A percentile compares a stretch with the other conserved stretches of the same genome.
Evolutionary conservation across 1,140 invertebrate genomes (phyloP).

Genomic region (Oreohelix idahoensis): DNA sequence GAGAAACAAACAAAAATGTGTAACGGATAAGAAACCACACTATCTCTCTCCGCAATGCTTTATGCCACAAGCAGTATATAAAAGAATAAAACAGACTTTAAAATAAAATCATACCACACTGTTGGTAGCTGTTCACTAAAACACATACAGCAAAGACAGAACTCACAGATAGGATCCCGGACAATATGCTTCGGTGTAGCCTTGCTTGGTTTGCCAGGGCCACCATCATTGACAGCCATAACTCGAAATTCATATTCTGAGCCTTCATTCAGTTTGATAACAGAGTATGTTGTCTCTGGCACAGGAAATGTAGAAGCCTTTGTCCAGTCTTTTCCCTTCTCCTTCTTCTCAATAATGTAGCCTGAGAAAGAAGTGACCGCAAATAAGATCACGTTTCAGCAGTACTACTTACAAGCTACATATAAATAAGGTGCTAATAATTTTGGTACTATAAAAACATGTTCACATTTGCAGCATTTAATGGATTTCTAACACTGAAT

Average conservation of each 20-base stretch:
- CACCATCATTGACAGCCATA: conserved; percentile 95
- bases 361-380: conserved; percentile 73
- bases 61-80: no score
- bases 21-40: background rate
- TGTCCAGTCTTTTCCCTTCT: conserved; percentile 89
- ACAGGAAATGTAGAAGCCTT: conserved; percentile 91
- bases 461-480: no score
- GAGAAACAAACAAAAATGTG: background rate
- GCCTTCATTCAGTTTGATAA: conserved; percentile 92
- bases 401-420: no score
- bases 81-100: no score
- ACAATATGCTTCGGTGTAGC: conserved; percentile 89
- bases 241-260: conserved; percentile 97
- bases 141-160: background rate
- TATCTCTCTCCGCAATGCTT: no score
- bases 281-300: conserved; percentile 72
- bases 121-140: background rate
- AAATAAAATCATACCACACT: no score
- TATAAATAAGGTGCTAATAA: no score
- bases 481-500: no score
- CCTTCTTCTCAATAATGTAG: conserved; percentile 94
- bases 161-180: conserved; percentile 88
- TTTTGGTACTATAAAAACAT: no score
- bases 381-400: background rate
- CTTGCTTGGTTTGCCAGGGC: conserved; percentile 91